Percentiles rank a stretch among this genome's conserved stretches.
Evolutionary conservation across 1,140 invertebrate species (phyloP).

Genomic region (Sycophaga agraensis): DNA sequence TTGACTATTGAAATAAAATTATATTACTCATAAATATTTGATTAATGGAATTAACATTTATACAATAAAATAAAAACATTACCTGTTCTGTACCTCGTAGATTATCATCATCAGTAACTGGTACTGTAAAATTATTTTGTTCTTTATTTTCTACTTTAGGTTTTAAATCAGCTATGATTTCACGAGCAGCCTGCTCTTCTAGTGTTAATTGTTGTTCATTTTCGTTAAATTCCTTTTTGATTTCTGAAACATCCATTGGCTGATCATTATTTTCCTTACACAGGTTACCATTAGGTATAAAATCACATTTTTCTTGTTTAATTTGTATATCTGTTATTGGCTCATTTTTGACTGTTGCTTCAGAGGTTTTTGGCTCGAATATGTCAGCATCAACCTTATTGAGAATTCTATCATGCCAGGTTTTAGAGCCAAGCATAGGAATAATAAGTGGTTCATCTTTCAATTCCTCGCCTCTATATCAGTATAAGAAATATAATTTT

Average conservation of each 20-base stretch:
- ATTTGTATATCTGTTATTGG: constrained; percentile 17
- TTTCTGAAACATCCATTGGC: constrained; percentile 29
- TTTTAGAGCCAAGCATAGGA: constrained; percentile 58
- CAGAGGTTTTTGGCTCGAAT: constrained; percentile 36
- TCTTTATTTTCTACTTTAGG: constrained; percentile 42
- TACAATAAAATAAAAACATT: constrained; percentile 21
- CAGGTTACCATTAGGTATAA: constrained; percentile 30
- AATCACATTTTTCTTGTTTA: constrained; percentile 33
- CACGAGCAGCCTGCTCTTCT: constrained; percentile 62
- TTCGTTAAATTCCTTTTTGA: constrained; percentile 35
- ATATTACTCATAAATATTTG: neutral
- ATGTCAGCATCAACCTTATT: constrained; percentile 51
- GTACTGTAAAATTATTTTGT: constrained; percentile 53
- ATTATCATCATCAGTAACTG: constrained; percentile 56
- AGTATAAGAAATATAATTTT: neutral
- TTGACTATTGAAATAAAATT: constrained; percentile 60
- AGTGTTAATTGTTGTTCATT: constrained; percentile 43
- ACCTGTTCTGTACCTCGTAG: constrained; percentile 64
- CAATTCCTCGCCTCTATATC: constrained; percentile 57
- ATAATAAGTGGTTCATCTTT: constrained; percentile 64
- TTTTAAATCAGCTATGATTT: constrained; percentile 60
- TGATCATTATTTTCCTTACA: neutral
- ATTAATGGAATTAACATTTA: constrained; percentile 16
- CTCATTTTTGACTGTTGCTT: constrained; percentile 15
- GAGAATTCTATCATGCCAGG: constrained; percentile 50